Conservation (phyloP, 2,113 vertebrate species). For the Apteryx owenii region DNA sequence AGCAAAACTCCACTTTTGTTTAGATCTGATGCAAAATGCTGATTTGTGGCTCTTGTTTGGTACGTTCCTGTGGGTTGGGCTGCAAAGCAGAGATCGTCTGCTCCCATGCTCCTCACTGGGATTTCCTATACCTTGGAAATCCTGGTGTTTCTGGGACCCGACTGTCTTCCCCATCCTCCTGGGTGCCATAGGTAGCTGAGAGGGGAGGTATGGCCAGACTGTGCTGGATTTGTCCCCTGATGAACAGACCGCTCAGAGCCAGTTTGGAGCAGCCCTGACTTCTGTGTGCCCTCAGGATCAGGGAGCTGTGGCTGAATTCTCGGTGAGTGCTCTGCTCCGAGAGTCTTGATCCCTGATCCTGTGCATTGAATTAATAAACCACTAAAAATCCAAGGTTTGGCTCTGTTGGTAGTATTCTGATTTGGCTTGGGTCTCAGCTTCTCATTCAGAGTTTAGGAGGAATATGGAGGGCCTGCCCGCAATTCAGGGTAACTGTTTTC, state of each 20-base stretch:
- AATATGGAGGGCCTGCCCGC: too few relatives aligned
- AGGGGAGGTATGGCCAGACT: neutral
- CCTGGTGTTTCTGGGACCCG: too few relatives aligned
- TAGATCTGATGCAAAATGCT: neutral
- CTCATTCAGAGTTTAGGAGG: neutral
- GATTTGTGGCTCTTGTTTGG: neutral
- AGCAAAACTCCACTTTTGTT: neutral
- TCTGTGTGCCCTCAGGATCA: neutral
- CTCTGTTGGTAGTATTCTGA: neutral
- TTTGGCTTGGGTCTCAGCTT: neutral
- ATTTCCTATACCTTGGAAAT: neutral
- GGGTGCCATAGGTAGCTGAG: neutral
- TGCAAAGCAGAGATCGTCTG: neutral
- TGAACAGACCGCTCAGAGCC: neutral
- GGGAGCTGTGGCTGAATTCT: neutral
- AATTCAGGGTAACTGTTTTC: neutral
- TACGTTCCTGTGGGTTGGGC: neutral
- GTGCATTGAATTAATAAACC: neutral
- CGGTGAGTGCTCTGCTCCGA: neutral
- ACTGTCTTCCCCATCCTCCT: neutral
- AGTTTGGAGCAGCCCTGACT: fast-evolving
- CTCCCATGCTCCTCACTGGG: neutral
- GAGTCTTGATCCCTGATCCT: neutral
- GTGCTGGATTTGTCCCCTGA: neutral
- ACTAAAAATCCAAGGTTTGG: neutral